A percentile compares a stretch with the other conserved stretches of the same genome.
Conservation (phyloP, 1,140 invertebrate species). For the Cherax quadricarinatus region DNA sequence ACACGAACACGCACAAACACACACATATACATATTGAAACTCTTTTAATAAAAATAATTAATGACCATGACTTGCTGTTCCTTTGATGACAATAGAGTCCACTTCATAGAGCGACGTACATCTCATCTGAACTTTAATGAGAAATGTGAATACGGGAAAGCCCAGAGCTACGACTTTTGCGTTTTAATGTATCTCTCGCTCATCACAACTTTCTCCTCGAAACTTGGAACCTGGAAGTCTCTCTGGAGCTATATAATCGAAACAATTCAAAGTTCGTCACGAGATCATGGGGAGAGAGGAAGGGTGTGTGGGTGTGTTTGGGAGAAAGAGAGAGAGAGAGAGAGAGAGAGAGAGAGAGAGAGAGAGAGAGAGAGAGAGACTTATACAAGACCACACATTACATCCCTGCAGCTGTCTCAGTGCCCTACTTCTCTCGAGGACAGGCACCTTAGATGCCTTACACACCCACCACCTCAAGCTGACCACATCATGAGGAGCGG, state of each 20-base stretch:
- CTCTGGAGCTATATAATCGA: not conserved
- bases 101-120: not conserved
- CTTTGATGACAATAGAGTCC: not conserved
- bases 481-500: no score
- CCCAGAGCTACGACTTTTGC: not conserved
- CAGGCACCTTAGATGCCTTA: no score
- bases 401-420: no score
- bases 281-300: not conserved
- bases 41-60: not conserved
- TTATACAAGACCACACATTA: not conserved
- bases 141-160: not conserved
- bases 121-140: not conserved
- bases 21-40: conserved; percentile 4
- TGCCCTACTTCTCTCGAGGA: no score
- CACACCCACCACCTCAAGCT: no score
- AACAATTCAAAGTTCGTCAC: not conserved
- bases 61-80: not conserved
- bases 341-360: conserved; percentile 3
- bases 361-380: not conserved
- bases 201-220: not conserved
- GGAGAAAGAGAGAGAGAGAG: not conserved
- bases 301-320: not conserved
- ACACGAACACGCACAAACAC: not conserved
- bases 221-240: not conserved
- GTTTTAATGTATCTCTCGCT: not conserved